Evolutionary conservation across 2,888 invertebrate genomes (phyloP).

Genomic region (Sesia apiformis): DNA sequence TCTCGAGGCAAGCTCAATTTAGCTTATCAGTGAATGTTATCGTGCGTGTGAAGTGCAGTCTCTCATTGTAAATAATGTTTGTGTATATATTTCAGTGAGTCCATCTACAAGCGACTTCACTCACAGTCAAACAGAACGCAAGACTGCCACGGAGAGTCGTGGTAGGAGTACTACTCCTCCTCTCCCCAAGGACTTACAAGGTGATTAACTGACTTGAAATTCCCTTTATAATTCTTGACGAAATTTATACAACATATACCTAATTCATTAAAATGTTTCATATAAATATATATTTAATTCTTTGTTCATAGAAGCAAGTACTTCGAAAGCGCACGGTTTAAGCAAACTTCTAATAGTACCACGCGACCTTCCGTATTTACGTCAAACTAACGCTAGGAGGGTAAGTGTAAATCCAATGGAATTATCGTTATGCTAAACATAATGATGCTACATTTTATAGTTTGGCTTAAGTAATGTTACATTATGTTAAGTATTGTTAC

Average conservation of each 20-base stretch:
- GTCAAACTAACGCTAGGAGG: constrained; percentile 71
- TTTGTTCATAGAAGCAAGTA: constrained; percentile 47
- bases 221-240: background rate
- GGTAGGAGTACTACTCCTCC: constrained; percentile 43
- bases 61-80: constrained; percentile 46
- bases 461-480: too few species aligned
- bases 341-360: constrained; percentile 66
- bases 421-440: too few species aligned
- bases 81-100: constrained; percentile 46
- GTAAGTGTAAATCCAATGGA: constrained; percentile 27
- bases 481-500: too few species aligned
- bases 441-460: too few species aligned
- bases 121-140: constrained; percentile 35
- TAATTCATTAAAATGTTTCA: background rate
- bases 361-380: constrained; percentile 64
- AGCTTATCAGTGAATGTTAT: constrained; percentile 52
- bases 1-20: background rate
- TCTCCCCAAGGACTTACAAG: constrained; percentile 51
- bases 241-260: background rate
- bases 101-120: constrained; percentile 39
- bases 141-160: constrained; percentile 32
- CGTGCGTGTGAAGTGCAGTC: constrained; percentile 45
- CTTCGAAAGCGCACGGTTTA: constrained; percentile 47
- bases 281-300: background rate
- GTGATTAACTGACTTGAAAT: constrained; percentile 18